These are phyloP conservation scores for Thymelicus sylvestris DNA, from an alignment of 2,888 invertebrate genomes.

Conservation along the genomic window DNA sequence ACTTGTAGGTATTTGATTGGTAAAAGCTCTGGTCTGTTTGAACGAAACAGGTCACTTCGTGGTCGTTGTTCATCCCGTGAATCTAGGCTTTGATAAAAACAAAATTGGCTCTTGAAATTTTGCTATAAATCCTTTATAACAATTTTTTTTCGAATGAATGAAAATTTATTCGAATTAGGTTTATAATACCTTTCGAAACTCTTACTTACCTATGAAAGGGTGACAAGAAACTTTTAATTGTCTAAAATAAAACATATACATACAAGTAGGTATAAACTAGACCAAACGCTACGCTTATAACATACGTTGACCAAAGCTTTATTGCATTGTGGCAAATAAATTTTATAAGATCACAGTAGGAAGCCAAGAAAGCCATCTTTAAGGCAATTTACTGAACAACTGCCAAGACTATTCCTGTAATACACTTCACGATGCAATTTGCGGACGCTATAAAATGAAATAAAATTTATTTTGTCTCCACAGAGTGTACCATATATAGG, in stretches of 20 bases:
- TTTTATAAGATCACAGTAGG: conserved; percentile 29
- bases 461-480: conserved; percentile 23
- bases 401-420: conserved; percentile 33
- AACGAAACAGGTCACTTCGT: background rate
- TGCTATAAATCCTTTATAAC: background rate
- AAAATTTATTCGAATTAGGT: no score
- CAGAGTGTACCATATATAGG: background rate
- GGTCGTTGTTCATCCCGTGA: no score
- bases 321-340: conserved; percentile 29
- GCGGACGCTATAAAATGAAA: conserved; percentile 17
- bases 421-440: conserved; percentile 24
- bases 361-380: conserved; percentile 25
- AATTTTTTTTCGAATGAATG: no score
- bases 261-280: background rate
- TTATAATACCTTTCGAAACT: no score
- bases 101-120: background rate
- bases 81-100: background rate
- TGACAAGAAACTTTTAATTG: no score
- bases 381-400: conserved; percentile 29
- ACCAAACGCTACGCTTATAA: background rate
- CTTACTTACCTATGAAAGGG: no score
- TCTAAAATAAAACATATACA: no score
- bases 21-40: conserved; percentile 10
- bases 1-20: background rate
- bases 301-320: conserved; percentile 14